These are phyloP conservation scores for Cylindroiulus punctatus DNA, from an alignment of 2,888 invertebrate species.

Conservation along the genomic window DNA sequence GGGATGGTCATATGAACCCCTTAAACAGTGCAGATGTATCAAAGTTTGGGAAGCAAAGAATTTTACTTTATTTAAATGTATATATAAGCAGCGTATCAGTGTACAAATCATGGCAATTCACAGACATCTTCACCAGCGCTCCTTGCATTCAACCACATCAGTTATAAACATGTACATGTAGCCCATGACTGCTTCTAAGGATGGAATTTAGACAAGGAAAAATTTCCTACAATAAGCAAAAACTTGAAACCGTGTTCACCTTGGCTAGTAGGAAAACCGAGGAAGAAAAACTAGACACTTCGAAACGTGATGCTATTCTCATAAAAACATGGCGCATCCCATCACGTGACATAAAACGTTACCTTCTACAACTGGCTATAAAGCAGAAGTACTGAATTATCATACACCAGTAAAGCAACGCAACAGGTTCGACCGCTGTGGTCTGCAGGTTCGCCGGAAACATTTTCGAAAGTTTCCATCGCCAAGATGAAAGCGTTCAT, in stretches of 20 bases:
- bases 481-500: not conserved
- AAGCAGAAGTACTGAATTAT: not conserved
- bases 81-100: no score
- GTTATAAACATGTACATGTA: no score
- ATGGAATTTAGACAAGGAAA: not conserved
- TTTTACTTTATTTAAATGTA: no score
- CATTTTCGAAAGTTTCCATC: not conserved
- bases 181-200: not conserved
- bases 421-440: not conserved
- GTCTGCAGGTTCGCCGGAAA: not conserved
- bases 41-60: no score
- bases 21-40: no score
- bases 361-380: not conserved
- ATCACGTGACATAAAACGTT: not conserved
- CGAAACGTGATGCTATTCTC: not conserved
- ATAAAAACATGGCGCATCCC: not conserved
- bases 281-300: not conserved
- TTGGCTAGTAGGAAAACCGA: not conserved
- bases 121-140: no score
- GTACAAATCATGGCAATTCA: no score
- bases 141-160: no score
- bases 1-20: no score
- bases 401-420: not conserved
- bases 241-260: constrained; percentile 16
- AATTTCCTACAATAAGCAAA: not conserved